Base-by-base conservation (phyloP, 2,888 invertebrate genomes). In the Diaprepes abbreviatus region DNA sequence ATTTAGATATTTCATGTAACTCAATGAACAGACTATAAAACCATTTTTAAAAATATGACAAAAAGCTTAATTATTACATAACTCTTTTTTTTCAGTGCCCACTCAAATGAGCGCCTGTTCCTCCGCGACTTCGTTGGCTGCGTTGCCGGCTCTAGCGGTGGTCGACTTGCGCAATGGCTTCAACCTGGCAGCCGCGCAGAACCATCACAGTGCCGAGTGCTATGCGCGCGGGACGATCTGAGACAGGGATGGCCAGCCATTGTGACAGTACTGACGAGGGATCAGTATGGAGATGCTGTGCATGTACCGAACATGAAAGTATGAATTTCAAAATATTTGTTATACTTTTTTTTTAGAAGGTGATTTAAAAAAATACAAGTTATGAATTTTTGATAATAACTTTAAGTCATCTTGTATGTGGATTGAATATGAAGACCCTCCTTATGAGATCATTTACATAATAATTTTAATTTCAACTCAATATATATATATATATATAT, bases 161-260 rank as follows among this genome's bases (percentile, higher is more conserved):
- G 96, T 3, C 89, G 97, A 60, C 86, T 98, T 74, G 97, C 97
- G 0, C 91, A 94, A 80, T 98, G 98, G 97, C 85, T 98, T 65
- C 95, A 97, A 80, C 96, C 97, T 1, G 95, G 95, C 78, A 91
- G 97, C 21, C 92, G 93, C 74, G 92, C 97, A 52, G 97, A 97
- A 84, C 95, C 97, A 0, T 83, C 89, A 70, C 92, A 93, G 80
- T 96, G 96, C 83, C 94, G 96, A 84, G 89, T 97, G 62, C 86
- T 92, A 71, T 91, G 92, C 77, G 91, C 92, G 31, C 85, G 89
- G 60, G 91, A 91, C 76, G 89, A 91, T 64, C 83, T 91, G 75
- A 89, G 92, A 57, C 93, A 93, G 79, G 94, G 94, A 55, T 93
- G 93, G 92, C 93, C 94, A 10, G 92, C 94, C 0, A 89, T 93